phyloP scores from a whole-genome alignment of 2,888 invertebrate genomes.

The Acheta domesticus region DNA sequence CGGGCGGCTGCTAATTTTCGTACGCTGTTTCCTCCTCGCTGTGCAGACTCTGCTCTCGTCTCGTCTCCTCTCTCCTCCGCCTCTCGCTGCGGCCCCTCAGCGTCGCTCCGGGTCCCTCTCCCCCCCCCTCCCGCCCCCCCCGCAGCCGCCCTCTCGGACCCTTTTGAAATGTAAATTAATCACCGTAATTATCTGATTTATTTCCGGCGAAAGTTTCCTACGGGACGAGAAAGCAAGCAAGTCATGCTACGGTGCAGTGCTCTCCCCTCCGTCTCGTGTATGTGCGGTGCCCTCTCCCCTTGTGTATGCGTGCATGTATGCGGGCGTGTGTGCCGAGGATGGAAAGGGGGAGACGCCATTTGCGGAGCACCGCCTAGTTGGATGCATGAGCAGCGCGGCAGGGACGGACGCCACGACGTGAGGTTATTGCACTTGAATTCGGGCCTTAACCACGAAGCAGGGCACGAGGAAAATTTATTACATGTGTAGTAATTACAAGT shows the following conservation, averaged over 20 bases:
- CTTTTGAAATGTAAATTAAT: conserved; percentile 37
- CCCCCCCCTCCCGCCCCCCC: not conserved
- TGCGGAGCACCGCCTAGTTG: no score
- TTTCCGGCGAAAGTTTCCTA: conserved; percentile 27
- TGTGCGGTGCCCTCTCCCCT: not conserved
- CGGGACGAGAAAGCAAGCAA: conserved; percentile 22
- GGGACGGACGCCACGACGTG: no score
- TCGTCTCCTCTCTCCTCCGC: conserved; percentile 18
- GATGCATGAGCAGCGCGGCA: no score
- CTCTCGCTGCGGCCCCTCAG: not conserved
- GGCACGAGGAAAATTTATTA: no score
- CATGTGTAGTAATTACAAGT: no score
- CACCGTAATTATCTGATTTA: conserved; percentile 36
- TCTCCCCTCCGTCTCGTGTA: not conserved
- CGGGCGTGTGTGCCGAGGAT: no score
- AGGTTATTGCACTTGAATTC: no score
- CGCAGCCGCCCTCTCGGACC: not conserved
- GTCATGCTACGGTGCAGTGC: conserved; percentile 24
- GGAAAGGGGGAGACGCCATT: no score
- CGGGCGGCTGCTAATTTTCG: conserved; percentile 30
- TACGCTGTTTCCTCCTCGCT: conserved; percentile 21
- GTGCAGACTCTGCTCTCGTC: not conserved
- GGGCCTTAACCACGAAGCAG: no score
- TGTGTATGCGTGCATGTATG: no score
- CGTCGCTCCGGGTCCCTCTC: conserved; percentile 19